Evolutionary conservation across 2,113 vertebrate genomes (phyloP).

Genomic region (Saguinus midas): DNA sequence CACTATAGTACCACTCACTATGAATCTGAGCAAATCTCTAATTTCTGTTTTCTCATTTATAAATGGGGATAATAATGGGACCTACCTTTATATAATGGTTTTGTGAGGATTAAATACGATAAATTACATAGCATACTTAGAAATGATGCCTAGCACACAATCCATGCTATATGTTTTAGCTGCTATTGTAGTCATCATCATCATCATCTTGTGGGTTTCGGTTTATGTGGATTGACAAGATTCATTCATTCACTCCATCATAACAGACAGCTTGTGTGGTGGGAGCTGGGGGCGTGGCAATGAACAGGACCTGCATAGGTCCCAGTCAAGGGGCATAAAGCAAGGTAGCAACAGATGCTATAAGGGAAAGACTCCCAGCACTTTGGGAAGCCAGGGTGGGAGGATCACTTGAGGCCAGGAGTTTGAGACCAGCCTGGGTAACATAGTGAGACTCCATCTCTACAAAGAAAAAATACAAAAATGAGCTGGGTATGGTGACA

Average conservation of each 20-base stretch:
- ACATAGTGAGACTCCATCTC: no score
- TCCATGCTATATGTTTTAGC: not conserved
- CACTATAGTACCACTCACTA: not conserved
- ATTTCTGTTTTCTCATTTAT: not conserved
- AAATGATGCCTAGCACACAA: not conserved
- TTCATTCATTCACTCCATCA: not conserved
- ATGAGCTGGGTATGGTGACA: no score
- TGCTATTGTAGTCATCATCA: not conserved
- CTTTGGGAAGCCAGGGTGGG: no score
- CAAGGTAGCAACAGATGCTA: not conserved
- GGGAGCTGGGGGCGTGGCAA: not conserved
- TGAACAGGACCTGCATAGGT: not conserved
- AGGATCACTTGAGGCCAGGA: no score
- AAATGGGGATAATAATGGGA: not conserved
- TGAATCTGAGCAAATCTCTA: not conserved
- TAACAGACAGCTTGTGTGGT: not conserved
- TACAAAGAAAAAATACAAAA: no score
- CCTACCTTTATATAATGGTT: not conserved
- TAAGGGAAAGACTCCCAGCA: not conserved
- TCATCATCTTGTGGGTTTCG: not conserved
- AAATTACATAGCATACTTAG: not conserved
- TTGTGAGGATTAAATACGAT: not conserved
- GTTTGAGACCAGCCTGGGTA: no score
- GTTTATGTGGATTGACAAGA: not conserved
- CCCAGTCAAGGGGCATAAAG: slow-evolving; percentile 22